Evolutionary conservation across 92 coral and sea anemone species (phyloP).

Genomic region (Palythoa caribaeorum): DNA sequence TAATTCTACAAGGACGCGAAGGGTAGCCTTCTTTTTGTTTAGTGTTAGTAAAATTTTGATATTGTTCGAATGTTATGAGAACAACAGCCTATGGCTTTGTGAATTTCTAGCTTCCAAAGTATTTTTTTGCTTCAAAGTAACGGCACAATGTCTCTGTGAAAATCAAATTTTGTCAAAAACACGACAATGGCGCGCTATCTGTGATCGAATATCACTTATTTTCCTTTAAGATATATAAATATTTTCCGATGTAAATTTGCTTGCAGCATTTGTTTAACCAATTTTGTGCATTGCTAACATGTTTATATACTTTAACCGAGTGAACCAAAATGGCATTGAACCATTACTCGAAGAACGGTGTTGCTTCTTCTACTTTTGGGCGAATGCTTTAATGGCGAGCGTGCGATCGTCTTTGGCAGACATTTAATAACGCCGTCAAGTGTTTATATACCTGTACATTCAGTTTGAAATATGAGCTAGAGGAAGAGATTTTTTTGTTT

Average conservation of each 20-base stretch:
- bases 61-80: slow-evolving; percentile 2
- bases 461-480: neutral
- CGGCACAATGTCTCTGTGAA: neutral
- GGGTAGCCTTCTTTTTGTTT: slow-evolving; percentile 22
- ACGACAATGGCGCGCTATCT: slow-evolving; percentile 30
- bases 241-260: neutral
- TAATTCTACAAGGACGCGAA: slow-evolving; percentile 26
- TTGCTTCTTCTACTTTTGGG: neutral
- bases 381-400: neutral
- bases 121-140: neutral
- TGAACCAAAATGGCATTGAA: neutral
- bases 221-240: neutral
- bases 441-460: neutral
- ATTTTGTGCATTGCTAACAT: neutral
- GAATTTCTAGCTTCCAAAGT: neutral
- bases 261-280: neutral
- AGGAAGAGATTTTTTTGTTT: neutral
- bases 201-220: neutral
- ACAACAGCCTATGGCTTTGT: neutral
- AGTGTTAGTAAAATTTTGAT: neutral
- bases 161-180: neutral
- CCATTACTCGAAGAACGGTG: neutral
- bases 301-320: neutral
- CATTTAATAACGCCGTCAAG: neutral
- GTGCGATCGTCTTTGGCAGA: neutral